phyloP scores from a whole-genome alignment of 23 tunicate genomes.

The Ascidia mentula region DNA sequence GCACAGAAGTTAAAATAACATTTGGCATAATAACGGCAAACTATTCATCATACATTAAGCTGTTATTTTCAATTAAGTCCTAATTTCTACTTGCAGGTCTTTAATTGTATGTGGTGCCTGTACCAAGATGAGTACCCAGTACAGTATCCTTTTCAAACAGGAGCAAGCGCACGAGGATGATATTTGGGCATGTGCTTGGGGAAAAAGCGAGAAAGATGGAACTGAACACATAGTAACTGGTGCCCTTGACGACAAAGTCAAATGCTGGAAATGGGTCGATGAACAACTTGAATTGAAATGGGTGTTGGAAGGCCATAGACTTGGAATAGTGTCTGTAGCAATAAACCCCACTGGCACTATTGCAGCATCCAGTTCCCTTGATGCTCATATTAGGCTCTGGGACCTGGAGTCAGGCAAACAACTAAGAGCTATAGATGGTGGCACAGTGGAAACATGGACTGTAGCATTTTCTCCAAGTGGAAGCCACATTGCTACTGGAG shows the following conservation, averaged over 20 bases:
- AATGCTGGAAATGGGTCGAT: conserved; percentile 99
- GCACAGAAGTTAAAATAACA: no score
- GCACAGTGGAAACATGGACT: conserved; percentile 94
- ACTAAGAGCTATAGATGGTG: conserved; percentile 87
- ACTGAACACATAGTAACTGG: conserved; percentile 96
- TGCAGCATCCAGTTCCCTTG: conserved; percentile 95
- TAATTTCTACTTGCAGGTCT: no score
- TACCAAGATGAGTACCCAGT: conserved; percentile 98
- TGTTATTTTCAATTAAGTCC: no score
- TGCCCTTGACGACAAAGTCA: conserved; percentile 88
- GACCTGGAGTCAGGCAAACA: conserved; percentile 90
- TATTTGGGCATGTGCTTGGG: conserved; percentile 99
- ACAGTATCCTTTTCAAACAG: conserved; percentile 88
- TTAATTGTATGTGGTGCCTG: no score
- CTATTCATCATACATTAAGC: no score
- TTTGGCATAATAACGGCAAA: no score
- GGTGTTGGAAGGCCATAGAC: conserved; percentile 91
- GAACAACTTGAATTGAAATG: conserved; percentile 87
- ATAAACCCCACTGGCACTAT: conserved; percentile 77
- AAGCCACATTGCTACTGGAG: conserved; percentile 93
- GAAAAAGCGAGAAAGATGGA: conserved; percentile 87
- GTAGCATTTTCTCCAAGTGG: conserved; percentile 91
- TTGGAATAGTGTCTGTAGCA: conserved; percentile 90
- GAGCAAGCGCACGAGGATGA: conserved; percentile 99
- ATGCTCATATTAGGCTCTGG: conserved; percentile 94